phyloP scores from a whole-genome alignment of 92 coral and sea anemone genomes.

The Parazoanthus swiftii region DNA sequence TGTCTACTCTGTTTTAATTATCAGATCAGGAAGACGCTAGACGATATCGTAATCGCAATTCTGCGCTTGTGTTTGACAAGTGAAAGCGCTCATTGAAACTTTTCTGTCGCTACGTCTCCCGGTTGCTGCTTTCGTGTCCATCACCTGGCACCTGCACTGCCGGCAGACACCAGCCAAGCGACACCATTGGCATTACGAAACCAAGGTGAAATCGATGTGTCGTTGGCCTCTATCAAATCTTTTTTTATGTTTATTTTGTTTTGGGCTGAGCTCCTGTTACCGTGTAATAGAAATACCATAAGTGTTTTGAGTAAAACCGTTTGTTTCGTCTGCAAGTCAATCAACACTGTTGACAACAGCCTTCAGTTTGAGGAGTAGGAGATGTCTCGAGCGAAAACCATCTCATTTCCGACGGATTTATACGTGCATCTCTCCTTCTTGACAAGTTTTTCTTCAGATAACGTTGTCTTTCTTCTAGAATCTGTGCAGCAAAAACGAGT shows the following conservation, averaged over 20 bases:
- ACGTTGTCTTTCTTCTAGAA: neutral
- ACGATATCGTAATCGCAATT: neutral
- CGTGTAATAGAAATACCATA: neutral
- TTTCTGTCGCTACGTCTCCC: neutral
- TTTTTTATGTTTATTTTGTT: neutral
- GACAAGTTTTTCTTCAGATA: neutral
- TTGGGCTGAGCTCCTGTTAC: neutral
- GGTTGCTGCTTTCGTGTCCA: neutral
- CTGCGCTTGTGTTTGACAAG: neutral
- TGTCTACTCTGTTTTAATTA: conserved; percentile 13
- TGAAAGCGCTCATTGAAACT: neutral
- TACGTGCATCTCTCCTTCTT: neutral
- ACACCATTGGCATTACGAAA: neutral
- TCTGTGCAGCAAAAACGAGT: neutral
- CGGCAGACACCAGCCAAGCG: neutral
- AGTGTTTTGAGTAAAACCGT: neutral
- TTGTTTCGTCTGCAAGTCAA: neutral
- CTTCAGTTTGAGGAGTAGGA: too few species aligned
- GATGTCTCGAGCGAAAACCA: too few species aligned
- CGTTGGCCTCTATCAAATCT: conserved; percentile 17
- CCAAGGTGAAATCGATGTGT: neutral
- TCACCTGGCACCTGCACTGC: neutral
- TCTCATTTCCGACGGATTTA: neutral
- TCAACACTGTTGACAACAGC: neutral
- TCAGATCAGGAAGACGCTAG: neutral